Percentiles rank a stretch among this genome's conserved stretches.
These are phyloP conservation scores for Pterostichus niger DNA, from an alignment of 2,888 invertebrate genomes.

Conservation along the genomic window DNA sequence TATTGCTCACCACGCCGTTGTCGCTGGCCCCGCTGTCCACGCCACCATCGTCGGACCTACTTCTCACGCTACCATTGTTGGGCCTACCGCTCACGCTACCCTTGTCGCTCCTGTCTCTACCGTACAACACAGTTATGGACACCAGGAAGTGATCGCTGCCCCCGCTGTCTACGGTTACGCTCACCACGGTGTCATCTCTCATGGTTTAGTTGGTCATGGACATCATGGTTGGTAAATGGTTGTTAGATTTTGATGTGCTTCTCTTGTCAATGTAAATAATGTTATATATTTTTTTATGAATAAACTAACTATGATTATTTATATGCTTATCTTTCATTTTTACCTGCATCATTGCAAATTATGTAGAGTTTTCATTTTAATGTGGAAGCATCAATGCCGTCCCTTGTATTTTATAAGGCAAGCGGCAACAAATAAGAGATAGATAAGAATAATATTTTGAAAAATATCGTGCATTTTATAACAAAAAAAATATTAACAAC, in stretches of 20 bases:
- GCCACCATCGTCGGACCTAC: background rate
- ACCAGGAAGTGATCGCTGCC: slow-evolving; percentile 25
- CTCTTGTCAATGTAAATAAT: background rate
- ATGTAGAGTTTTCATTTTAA: no score
- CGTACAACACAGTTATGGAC: slow-evolving; percentile 8
- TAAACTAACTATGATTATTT: no score
- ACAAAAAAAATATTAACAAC: no score
- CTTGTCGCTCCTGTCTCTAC: background rate
- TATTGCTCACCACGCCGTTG: background rate
- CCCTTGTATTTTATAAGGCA: no score
- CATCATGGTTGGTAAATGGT: slow-evolving; percentile 63
- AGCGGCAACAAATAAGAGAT: no score
- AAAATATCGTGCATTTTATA: no score
- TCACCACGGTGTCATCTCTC: slow-evolving; percentile 58
- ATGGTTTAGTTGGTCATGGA: slow-evolving; percentile 68
- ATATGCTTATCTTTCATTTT: no score
- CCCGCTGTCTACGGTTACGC: slow-evolving; percentile 35
- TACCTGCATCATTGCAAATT: no score
- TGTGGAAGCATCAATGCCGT: no score
- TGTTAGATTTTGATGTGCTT: slow-evolving; percentile 25
- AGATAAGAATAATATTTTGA: no score
- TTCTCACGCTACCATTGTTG: slow-evolving; percentile 23
- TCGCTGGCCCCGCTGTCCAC: background rate
- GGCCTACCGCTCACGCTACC: slow-evolving; percentile 3
- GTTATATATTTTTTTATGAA: background rate